phyloP scores from a whole-genome alignment of 1,140 invertebrate genomes.

The Oscheius sp. region DNA sequence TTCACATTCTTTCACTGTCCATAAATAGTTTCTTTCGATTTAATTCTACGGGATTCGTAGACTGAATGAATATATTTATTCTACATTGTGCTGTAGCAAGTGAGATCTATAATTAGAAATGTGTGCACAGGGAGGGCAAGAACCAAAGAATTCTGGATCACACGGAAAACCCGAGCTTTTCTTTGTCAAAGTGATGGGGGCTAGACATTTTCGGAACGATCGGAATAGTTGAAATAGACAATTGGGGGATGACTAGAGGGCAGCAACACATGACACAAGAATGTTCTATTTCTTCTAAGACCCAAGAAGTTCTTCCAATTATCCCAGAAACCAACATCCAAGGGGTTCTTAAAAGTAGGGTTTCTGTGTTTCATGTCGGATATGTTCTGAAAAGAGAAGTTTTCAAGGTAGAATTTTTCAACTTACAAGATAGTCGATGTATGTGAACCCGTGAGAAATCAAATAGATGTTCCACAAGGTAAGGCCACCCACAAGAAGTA shows the following conservation, averaged over 20 bases:
- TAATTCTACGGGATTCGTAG: neutral
- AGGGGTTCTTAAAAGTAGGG: conserved; percentile 1
- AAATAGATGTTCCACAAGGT: conserved; percentile 36
- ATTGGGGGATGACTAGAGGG: conserved; percentile 29
- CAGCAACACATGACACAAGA: conserved; percentile 29
- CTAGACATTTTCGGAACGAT: too few relatives aligned
- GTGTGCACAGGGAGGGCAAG: too few relatives aligned
- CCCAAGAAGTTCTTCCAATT: conserved; percentile 42
- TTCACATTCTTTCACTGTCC: neutral
- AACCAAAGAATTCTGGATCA: too few relatives aligned
- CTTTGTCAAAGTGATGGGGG: too few relatives aligned
- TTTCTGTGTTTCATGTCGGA: neutral
- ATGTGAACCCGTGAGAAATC: conserved; percentile 36
- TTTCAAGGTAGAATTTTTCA: neutral
- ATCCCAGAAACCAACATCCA: conserved; percentile 19
- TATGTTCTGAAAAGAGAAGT: conserved; percentile 10
- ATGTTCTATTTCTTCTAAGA: conserved; percentile 33
- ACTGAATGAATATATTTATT: too few relatives aligned
- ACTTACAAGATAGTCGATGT: conserved; percentile 41
- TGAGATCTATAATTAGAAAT: too few relatives aligned
- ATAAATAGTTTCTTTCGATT: neutral
- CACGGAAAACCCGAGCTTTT: too few relatives aligned
- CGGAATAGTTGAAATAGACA: conserved; percentile 11
- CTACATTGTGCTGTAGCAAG: too few relatives aligned
- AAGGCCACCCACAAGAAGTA: conserved; percentile 35